Conservation (phyloP, 2,888 invertebrate genomes). For the Melolontha melolontha region DNA sequence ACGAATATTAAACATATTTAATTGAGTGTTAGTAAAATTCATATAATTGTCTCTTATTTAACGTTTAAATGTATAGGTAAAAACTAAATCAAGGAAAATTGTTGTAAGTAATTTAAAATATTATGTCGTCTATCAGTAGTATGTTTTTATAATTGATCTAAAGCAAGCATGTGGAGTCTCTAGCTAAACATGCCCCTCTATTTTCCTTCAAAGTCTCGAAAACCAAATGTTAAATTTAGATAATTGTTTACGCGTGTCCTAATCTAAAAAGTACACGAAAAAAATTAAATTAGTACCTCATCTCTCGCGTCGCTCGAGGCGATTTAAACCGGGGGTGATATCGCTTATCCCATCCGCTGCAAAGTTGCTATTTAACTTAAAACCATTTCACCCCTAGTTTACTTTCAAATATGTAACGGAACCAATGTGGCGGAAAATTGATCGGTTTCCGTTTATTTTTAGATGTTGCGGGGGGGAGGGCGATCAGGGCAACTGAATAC, state of each 20-base stretch:
- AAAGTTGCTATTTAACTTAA: constrained; percentile 34
- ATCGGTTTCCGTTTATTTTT: constrained; percentile 59
- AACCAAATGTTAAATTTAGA: constrained; percentile 28
- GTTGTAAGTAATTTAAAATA: too few species aligned
- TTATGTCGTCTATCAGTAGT: too few species aligned
- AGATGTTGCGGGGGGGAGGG: constrained; percentile 34
- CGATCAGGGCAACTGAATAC: constrained; percentile 32
- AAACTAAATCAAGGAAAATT: too few species aligned
- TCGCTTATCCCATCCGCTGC: constrained; percentile 34
- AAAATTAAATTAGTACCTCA: constrained; percentile 12
- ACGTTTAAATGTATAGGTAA: too few species aligned
- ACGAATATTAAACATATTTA: too few species aligned
- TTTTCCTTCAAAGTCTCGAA: not conserved
- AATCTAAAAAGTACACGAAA: constrained; percentile 3
- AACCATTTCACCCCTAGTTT: constrained; percentile 47
- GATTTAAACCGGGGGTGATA: constrained; percentile 40
- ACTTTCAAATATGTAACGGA: constrained; percentile 52
- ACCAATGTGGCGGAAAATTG: constrained; percentile 65
- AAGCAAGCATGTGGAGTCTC: constrained; percentile 2
- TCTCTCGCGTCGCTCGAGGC: not conserved
- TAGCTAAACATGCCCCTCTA: not conserved
- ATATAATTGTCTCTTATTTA: too few species aligned
- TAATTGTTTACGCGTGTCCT: constrained; percentile 24
- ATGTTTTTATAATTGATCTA: not conserved
- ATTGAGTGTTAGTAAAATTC: too few species aligned